Evolutionary conservation across 2,113 vertebrate genomes (phyloP).

Genomic region (Toxotes chatareus): DNA sequence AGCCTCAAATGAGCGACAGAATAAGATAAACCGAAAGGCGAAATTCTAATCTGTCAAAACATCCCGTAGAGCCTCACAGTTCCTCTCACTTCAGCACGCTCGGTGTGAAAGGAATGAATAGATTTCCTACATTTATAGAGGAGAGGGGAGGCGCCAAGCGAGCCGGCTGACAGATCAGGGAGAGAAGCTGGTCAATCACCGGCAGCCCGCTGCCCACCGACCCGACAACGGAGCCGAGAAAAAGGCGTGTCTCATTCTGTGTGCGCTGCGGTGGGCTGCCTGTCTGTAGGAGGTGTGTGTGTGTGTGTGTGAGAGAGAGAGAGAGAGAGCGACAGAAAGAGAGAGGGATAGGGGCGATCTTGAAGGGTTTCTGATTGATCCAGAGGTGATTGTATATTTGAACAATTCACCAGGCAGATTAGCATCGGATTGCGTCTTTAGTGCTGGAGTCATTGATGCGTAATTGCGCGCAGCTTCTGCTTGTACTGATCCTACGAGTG

Average conservation of each 20-base stretch:
- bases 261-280: constrained; percentile 69
- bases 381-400: constrained; percentile 13
- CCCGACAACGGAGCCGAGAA: constrained; percentile 74
- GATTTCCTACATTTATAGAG: constrained; percentile 82
- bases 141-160: constrained; percentile 84
- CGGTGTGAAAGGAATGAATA: constrained; percentile 73
- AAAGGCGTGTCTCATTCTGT: constrained; percentile 78
- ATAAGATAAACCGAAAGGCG: constrained; percentile 28
- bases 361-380: constrained; percentile 7
- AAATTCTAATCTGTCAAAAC: constrained; percentile 72
- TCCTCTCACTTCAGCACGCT: constrained; percentile 67
- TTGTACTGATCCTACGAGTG: constrained; percentile 11
- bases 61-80: constrained; percentile 68
- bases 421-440: constrained; percentile 14
- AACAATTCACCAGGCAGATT: constrained; percentile 12
- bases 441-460: constrained; percentile 49
- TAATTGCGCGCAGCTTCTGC: constrained; percentile 66
- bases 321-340: not conserved
- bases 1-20: constrained; percentile 14
- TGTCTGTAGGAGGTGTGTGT: constrained; percentile 26
- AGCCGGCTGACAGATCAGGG: constrained; percentile 78
- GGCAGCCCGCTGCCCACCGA: constrained; percentile 78
- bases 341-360: not conserved
- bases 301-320: constrained; percentile 32
- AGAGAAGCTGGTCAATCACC: constrained; percentile 83